Conservation (phyloP, 2,797 vertebrate genomes). For the Petrocephalus schoutedeni region DNA sequence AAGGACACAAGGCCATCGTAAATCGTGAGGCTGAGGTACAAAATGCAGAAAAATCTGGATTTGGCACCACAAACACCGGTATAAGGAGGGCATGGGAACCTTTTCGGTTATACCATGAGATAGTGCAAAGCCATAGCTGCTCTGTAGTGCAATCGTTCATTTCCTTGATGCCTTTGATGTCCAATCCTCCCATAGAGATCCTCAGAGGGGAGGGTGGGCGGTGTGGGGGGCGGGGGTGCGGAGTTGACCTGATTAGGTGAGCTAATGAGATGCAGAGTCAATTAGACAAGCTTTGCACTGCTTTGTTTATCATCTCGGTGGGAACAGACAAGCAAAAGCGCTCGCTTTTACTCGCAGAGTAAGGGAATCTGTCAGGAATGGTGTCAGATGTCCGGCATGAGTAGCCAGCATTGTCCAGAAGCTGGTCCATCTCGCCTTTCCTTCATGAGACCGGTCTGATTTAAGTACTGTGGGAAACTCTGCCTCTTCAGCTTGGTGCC, state of each 20-base stretch:
- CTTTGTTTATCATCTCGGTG: background rate
- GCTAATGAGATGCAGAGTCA: conserved; percentile 9
- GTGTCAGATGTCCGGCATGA: background rate
- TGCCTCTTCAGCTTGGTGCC: background rate
- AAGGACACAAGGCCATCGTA: background rate
- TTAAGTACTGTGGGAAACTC: conserved; percentile 3
- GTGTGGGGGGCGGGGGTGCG: background rate
- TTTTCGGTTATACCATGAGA: background rate
- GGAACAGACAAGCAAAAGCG: background rate
- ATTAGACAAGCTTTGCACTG: background rate
- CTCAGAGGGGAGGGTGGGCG: background rate
- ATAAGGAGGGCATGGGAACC: conserved; percentile 8
- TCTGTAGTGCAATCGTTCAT: background rate
- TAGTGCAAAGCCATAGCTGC: background rate
- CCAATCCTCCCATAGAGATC: background rate
- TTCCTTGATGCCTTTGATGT: background rate
- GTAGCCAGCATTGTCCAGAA: background rate
- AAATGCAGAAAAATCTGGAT: background rate
- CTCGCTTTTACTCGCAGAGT: background rate
- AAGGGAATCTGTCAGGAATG: background rate
- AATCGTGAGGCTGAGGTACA: background rate
- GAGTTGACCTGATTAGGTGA: background rate
- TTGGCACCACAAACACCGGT: background rate
- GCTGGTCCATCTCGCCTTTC: background rate
- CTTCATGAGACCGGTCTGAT: background rate